Percentiles rank a stretch among this genome's conserved stretches.
Evolutionary conservation across 2,888 invertebrate species (phyloP).

Genomic region (Zygothrica quintamaculata): DNA sequence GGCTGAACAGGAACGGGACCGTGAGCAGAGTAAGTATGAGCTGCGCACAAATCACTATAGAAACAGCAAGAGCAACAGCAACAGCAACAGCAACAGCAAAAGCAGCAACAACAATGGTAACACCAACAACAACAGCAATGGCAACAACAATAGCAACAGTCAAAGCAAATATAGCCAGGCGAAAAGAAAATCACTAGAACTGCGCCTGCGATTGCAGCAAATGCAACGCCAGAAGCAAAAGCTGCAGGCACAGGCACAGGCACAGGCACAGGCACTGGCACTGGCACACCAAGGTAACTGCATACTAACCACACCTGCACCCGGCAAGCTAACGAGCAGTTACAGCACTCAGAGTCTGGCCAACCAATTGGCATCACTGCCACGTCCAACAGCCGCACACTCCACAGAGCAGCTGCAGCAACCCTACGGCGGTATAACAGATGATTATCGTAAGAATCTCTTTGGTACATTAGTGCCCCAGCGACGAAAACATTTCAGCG

Average conservation of each 20-base stretch:
- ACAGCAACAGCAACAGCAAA: slow-evolving; percentile 75
- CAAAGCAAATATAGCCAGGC: slow-evolving; percentile 83
- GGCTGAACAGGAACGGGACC: slow-evolving; percentile 63
- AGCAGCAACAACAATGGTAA: slow-evolving; percentile 66
- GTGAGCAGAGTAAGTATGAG: slow-evolving; percentile 70
- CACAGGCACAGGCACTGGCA: slow-evolving; percentile 36
- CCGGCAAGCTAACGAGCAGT: slow-evolving; percentile 54
- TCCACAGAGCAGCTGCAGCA: slow-evolving; percentile 57
- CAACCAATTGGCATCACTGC: slow-evolving; percentile 46
- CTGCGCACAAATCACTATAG: slow-evolving; percentile 22
- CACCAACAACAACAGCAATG: slow-evolving; percentile 31
- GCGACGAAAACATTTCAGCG: slow-evolving; percentile 40
- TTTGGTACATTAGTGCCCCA: slow-evolving; percentile 73
- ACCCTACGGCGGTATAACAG: slow-evolving; percentile 64
- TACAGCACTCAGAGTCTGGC: slow-evolving; percentile 67
- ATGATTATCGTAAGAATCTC: slow-evolving; percentile 83
- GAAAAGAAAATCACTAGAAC: slow-evolving; percentile 83
- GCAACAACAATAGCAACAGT: slow-evolving; percentile 75
- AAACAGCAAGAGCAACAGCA: slow-evolving; percentile 38
- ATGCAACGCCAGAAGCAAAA: slow-evolving; percentile 75
- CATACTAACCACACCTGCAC: slow-evolving; percentile 41
- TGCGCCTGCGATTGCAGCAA: slow-evolving; percentile 80
- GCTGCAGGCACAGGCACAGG: slow-evolving; percentile 47
- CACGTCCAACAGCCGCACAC: slow-evolving; percentile 26
- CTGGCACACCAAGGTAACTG: slow-evolving; percentile 29